A percentile compares a stretch with the other conserved stretches of the same genome.
Evolutionary conservation across 2,113 vertebrate genomes (phyloP).

Genomic region (Euleptes europaea): DNA sequence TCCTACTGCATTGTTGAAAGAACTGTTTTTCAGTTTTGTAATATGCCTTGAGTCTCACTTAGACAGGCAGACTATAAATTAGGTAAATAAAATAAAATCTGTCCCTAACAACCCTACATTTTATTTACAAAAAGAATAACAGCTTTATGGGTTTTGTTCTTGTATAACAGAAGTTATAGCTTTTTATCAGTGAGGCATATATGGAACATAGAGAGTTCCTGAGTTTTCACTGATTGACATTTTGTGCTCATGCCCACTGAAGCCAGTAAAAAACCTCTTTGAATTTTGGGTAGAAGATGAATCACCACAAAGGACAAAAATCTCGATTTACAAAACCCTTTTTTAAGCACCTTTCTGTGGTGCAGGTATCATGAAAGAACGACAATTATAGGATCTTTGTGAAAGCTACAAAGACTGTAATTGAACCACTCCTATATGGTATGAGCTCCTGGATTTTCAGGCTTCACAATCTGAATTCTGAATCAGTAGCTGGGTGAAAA

Average conservation of each 20-base stretch:
- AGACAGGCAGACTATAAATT: too few relatives aligned
- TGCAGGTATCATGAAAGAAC: background rate
- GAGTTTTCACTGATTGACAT: background rate
- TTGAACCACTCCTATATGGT: background rate
- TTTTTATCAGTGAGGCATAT: background rate
- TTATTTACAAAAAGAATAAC: background rate
- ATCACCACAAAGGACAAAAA: conserved; percentile 8
- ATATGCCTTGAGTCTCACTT: too few relatives aligned
- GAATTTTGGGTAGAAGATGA: background rate
- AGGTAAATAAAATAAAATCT: too few relatives aligned
- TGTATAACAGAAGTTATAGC: background rate
- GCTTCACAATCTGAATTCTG: background rate
- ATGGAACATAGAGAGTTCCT: background rate
- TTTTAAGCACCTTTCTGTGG: conserved; percentile 15
- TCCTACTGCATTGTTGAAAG: too few relatives aligned
- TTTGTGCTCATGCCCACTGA: background rate
- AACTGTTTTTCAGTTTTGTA: too few relatives aligned
- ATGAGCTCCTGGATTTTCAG: background rate
- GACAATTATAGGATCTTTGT: conserved; percentile 13
- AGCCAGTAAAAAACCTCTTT: background rate
- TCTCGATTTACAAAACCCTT: conserved; percentile 18
- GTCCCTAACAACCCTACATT: too few relatives aligned
- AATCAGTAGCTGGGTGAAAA: background rate
- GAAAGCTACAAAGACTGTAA: background rate
- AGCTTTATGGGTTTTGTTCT: background rate